Evolutionary conservation across 2,797 vertebrate genomes (phyloP), one percentile per base, ranked within the genome.

Genomic region (Mus caroli): DNA sequence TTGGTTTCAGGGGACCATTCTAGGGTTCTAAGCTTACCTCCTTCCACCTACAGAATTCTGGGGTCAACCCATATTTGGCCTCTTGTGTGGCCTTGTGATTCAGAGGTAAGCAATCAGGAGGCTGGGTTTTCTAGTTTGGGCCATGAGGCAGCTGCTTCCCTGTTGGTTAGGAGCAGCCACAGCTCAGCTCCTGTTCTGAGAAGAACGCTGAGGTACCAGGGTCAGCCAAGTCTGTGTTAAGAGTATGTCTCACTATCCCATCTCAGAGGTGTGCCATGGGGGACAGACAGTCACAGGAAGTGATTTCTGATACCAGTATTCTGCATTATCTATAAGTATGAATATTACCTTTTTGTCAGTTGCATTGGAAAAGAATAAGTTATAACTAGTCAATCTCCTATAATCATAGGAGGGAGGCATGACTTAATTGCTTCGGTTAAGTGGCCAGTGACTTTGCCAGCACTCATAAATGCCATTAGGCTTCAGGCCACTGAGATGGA

Each of bases 361-460:
- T 97, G 95, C 97, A 92, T 80, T 97, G 98, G 97, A 97, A 98
- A 98, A 98, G 98, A 97, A 98, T 98, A 97, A 98, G 98, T 98
- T 97, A 97, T 97, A 95, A 97, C 96, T 96, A 95, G 98, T 97
- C 98, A 97, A 98, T 98, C 97, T 97, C 98, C 97, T 97, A 97
- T 97, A 95, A 97, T 98, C 96, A 94, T 96, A 97, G 97, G 98
- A 98, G 97, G 94, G 97, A n/a, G 95, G 96, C 95, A 95, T 83
- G 62, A 97, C 98, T 98, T 98, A 98, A 98, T 98, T 98, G 98
- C 98, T 95, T 97, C 37, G 95, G 98, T 98, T 98, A 98, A 98
- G 98, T 98, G 98, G 97, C 97, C 98, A 84, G 71, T 96, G 98
- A 97, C 98, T 98, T 97, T 96, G 97, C 97, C 97, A 94, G 96